A percentile compares a stretch with the other conserved stretches of the same genome.
These are phyloP conservation scores for Cyprinodon tularosa DNA, from an alignment of 2,113 vertebrate species.

Conservation along the genomic window DNA sequence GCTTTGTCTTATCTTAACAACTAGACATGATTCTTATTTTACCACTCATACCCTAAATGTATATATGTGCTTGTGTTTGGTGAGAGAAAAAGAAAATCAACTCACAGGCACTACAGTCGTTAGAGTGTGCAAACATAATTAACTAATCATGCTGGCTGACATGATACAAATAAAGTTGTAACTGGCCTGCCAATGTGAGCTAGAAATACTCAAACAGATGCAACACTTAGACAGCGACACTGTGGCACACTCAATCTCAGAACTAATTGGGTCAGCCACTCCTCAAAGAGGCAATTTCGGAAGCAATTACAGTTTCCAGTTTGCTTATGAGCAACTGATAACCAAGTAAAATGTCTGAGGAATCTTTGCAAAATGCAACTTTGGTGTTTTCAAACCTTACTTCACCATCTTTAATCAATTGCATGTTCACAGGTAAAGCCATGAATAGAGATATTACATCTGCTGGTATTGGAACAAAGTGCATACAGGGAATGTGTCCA, in stretches of 20 bases:
- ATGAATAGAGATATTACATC: slow-evolving; percentile 31
- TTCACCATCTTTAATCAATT: slow-evolving; percentile 41
- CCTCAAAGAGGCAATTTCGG: slow-evolving; percentile 71
- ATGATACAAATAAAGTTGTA: slow-evolving; percentile 70
- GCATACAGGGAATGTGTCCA: slow-evolving; percentile 32
- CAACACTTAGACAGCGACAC: slow-evolving; percentile 57
- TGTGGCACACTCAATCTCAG: slow-evolving; percentile 66
- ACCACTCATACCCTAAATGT: slow-evolving; percentile 32
- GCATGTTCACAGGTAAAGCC: slow-evolving; percentile 42
- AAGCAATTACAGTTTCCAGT: slow-evolving; percentile 71
- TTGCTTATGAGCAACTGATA: slow-evolving; percentile 59
- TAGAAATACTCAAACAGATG: slow-evolving; percentile 69
- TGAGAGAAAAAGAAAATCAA: slow-evolving; percentile 7
- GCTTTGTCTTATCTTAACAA: neutral
- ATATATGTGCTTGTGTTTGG: neutral
- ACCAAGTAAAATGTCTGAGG: slow-evolving; percentile 39
- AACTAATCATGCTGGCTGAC: slow-evolving; percentile 65
- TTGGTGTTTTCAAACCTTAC: slow-evolving; percentile 36
- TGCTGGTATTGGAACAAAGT: slow-evolving; percentile 17
- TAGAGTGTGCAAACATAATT: slow-evolving; percentile 69
- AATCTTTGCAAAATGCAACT: slow-evolving; percentile 49
- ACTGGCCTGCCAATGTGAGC: slow-evolving; percentile 66
- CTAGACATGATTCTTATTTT: slow-evolving; percentile 18
- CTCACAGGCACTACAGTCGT: slow-evolving; percentile 36
- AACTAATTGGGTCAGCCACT: slow-evolving; percentile 73